These are phyloP conservation scores for Chlorodrepanis virens DNA, from an alignment of 2,113 vertebrate species.

Conservation along the genomic window DNA sequence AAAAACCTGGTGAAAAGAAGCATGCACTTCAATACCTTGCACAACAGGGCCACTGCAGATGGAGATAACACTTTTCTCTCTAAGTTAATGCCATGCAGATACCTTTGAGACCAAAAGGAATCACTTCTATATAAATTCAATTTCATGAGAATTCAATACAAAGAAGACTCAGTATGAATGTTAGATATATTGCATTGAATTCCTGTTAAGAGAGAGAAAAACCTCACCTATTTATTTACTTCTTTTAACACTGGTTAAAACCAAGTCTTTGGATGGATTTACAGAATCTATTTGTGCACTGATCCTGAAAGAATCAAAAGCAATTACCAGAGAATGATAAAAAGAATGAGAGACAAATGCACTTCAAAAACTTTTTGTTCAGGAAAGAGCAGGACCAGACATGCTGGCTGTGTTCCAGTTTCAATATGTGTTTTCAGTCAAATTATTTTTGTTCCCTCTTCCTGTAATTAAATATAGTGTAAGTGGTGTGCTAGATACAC, in stretches of 20 bases:
- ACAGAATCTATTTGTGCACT: not conserved
- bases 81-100: not conserved
- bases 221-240: not conserved
- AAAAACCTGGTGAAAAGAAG: not conserved
- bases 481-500: not conserved
- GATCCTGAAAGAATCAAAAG: not conserved
- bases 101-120: not conserved
- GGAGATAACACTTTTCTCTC: not conserved
- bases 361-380: not conserved
- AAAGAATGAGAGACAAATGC: not conserved
- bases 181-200: not conserved
- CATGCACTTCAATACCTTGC: not conserved
- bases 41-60: not conserved
- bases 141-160: not conserved
- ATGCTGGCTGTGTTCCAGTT: not conserved
- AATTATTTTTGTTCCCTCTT: not conserved
- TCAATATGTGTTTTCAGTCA: not conserved
- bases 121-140: not conserved
- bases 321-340: not conserved
- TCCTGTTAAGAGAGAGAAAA: not conserved
- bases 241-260: not conserved
- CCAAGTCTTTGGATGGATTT: not conserved
- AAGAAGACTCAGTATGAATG: not conserved
- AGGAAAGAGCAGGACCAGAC: not conserved
- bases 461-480: not conserved